Evolutionary conservation across 2,797 vertebrate species (phyloP), one percentile per base, ranked within the genome.

Genomic region (Poeciliopsis gracilis): DNA sequence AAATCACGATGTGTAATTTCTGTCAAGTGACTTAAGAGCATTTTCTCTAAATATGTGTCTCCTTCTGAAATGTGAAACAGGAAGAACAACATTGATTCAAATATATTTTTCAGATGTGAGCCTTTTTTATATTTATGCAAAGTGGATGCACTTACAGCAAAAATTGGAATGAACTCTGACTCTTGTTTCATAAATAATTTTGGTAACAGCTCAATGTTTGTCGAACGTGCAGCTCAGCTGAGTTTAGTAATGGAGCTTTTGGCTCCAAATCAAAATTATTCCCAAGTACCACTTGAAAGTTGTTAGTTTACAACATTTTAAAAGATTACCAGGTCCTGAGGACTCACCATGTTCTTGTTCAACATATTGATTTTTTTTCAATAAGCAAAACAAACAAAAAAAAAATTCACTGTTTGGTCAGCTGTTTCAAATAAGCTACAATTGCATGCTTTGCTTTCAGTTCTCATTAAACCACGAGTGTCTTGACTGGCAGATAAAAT

Each of bases 31-130:
- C 3, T 51, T 59, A 16, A 20, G 49, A 76, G 61, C 20, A 28
- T 8, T 69, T 51, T 51, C 47, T 67, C 55, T 73, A 20, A 45
- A 63, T 69, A n/a, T 47, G 28, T 76, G 73, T 61, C 15, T 71
- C 47, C 49, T 38, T 59, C 72, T 59, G 70, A 77, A 57, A 15
- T 75, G 53, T 75, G 69, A 81, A 86, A 87, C 75, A 57, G 75
- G 61, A 46, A 71, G 33, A 67, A 38, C 16, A 10, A 69, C 41
- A 81, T 80, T 81, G 63, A 81, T 41, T 67, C 36, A 41, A 20
- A 20, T 20, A 23, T 38, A 25, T 69, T 38, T 69, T 25, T 13
- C 38, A 43, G 41, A 25, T 2, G 66, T 69, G 10, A 59, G 55
- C 12, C 25, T 59, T 30, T 59, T 28, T 59, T 59, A 23, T 30